Evolutionary conservation across 2,888 invertebrate genomes (phyloP), one percentile per base, ranked within the genome.

Genomic region (Noctua fimbriata): DNA sequence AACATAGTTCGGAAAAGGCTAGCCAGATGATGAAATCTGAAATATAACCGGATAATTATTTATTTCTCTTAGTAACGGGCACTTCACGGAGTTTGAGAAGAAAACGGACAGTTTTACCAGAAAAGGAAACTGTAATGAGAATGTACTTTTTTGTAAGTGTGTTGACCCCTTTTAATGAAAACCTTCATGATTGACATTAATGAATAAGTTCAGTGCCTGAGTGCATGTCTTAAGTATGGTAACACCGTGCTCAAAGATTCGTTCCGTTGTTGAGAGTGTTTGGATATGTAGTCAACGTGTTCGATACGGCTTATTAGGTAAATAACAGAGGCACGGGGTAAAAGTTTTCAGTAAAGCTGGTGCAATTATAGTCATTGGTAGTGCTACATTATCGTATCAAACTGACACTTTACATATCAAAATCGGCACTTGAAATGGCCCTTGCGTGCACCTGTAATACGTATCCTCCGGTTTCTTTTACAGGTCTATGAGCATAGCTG

Each of bases 231-330:
- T 65, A 58, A 65, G 49, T 69, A 49, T 69, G 60, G 36, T 60
- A 44, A 69, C 72, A 69, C 55, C 41, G 52, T 44, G n/a, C 18
- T 28, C 49, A 65, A 69, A 47, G 65, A 82, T 82, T 82, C 79
- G 83, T 79, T 82, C 65, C 85, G 66, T 44, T 78, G 66, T 44
- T 78, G 65, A 66, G 55, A 81, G 44, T 85, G 73, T 84, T 78
- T 75, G 82, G 73, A 79, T 82, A 82, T 69, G 69, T 65, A 36
- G 69, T 72, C 83, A 82, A 78, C 71, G 55, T 82, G 82, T 82
- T 69, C 83, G 82, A 28, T 73, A 70, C 52, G 83, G 55, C 65
- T 55, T 21, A 78, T 82, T 73, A 69, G 41, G 5, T 69, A 63
- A 70, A 69, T 77, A 73, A 1, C 83, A 69, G 28, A 6, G 41